Evolutionary conservation across 2,888 invertebrate genomes (phyloP).

Genomic region (Phalera bucephala): DNA sequence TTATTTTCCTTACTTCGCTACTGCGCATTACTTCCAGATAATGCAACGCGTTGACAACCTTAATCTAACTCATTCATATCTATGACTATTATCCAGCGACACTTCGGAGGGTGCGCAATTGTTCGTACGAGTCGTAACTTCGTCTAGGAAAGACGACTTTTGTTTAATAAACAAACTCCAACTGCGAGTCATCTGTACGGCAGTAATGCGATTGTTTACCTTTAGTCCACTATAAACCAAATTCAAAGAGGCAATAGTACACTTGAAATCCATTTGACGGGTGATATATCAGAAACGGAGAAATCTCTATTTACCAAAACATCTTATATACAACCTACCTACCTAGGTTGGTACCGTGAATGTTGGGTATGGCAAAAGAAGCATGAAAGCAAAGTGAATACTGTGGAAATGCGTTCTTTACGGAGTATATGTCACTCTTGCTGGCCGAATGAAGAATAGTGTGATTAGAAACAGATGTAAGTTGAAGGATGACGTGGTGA

Average conservation of each 20-base stretch:
- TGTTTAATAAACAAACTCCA: constrained; percentile 66
- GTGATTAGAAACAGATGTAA: too few relatives aligned
- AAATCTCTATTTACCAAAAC: constrained; percentile 8
- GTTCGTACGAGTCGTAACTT: constrained; percentile 11
- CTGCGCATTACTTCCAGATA: constrained; percentile 43
- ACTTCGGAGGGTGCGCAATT: too few relatives aligned
- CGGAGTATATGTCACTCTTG: too few relatives aligned
- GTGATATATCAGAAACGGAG: not conserved
- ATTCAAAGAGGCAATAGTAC: constrained; percentile 16
- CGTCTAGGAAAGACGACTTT: constrained; percentile 42
- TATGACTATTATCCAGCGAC: constrained; percentile 36
- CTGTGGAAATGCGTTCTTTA: too few relatives aligned
- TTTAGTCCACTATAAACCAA: constrained; percentile 32
- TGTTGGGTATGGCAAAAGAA: too few relatives aligned
- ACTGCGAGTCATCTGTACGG: constrained; percentile 56
- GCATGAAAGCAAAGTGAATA: too few relatives aligned
- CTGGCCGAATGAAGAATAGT: too few relatives aligned
- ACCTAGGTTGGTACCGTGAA: too few relatives aligned
- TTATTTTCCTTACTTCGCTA: constrained; percentile 29
- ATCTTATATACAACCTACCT: too few relatives aligned
- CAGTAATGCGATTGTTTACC: constrained; percentile 49
- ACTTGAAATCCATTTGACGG: constrained; percentile 7
- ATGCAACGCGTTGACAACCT: constrained; percentile 38
- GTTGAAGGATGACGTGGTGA: too few relatives aligned
- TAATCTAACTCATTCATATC: constrained; percentile 43